Percentiles rank a stretch among this genome's conserved stretches.
Evolutionary conservation across 2,113 vertebrate genomes (phyloP).

Genomic region (Hyperopisus bebe): DNA sequence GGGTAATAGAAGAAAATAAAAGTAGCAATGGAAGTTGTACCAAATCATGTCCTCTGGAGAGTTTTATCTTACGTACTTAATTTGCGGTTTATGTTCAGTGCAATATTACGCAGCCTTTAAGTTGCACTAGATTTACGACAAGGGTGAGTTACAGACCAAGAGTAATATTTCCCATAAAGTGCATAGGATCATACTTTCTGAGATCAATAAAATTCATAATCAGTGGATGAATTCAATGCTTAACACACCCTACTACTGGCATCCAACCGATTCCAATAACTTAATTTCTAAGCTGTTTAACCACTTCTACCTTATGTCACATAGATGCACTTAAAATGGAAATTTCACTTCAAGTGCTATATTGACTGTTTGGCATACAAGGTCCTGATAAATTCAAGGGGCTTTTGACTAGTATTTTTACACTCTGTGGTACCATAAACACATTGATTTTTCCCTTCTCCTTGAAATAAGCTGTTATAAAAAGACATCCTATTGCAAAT

Average conservation of each 20-base stretch:
- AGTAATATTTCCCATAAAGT: slow-evolving; percentile 18
- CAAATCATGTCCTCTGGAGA: not conserved
- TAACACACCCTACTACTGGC: slow-evolving; percentile 24
- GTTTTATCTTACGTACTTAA: slow-evolving; percentile 10
- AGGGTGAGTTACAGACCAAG: slow-evolving; percentile 1
- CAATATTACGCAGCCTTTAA: not conserved
- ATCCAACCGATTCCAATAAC: slow-evolving; percentile 1
- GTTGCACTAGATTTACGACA: not conserved
- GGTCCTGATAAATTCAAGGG: slow-evolving; percentile 28
- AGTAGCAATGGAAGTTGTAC: not conserved
- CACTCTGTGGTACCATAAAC: not conserved
- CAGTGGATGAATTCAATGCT: slow-evolving; percentile 22
- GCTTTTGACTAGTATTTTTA: slow-evolving; percentile 16
- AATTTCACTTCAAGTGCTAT: slow-evolving; percentile 17
- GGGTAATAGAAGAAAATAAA: not conserved
- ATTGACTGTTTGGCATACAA: slow-evolving; percentile 20
- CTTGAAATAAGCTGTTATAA: slow-evolving; percentile 30
- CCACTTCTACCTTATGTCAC: not conserved
- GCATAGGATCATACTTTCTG: slow-evolving; percentile 8
- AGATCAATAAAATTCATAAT: slow-evolving; percentile 19
- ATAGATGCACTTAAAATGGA: not conserved
- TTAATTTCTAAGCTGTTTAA: slow-evolving; percentile 16
- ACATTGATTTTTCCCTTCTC: slow-evolving; percentile 18
- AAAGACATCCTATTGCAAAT: slow-evolving; percentile 18
- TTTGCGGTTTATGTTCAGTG: slow-evolving; percentile 16